Base-by-base conservation (phyloP, 2,888 invertebrate species). In the Nebria salina region DNA sequence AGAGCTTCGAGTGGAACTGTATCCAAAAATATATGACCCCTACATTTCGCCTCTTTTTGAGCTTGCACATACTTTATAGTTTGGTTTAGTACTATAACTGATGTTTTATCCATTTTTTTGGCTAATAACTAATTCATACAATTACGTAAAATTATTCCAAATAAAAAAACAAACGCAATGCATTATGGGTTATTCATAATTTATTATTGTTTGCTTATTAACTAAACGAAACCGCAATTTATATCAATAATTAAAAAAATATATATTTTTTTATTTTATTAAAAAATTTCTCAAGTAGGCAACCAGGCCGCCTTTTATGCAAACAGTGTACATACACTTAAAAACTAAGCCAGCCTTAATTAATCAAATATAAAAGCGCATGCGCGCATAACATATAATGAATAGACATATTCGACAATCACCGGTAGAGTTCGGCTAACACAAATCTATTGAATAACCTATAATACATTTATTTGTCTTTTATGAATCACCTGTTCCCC, bases 401-500 rank as follows among this genome's bases (percentile, higher is more conserved):
- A 6, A 54, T 54, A 13, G 54, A 54, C 6, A 54, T 54, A 54
- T 54, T 54, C 54, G 54, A 54, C 2, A 2, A 54, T 4, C 54
- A 11, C 1, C 54, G 54, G 54, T 13, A 2, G 13, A 8, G 13
- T 54, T 54, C 54, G 54, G 54, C 0, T 54, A 54, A 13, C 7
- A 13, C 54, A 54, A 13, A 54, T 2, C 13, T 54, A 54, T 54
- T 54, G 54, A 54, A 54, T 8, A 54, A 54, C 54, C 54, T 54
- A 54, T 7, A 54, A 54, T 54, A 54, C 54, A 54, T 54, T 8
- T 82, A 43, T 54, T 8, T 82, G 15, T 54, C 72, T 75, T 20
- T 43, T 82, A 64, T 81, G 15, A n/a, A 72, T 84, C 86, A 88
- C 89, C 75, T 86, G 84, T 83, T 84, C 84, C 13, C 88, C 87